Conservation (phyloP, 2,888 invertebrate species). For the Leucophenga maculata region DNA sequence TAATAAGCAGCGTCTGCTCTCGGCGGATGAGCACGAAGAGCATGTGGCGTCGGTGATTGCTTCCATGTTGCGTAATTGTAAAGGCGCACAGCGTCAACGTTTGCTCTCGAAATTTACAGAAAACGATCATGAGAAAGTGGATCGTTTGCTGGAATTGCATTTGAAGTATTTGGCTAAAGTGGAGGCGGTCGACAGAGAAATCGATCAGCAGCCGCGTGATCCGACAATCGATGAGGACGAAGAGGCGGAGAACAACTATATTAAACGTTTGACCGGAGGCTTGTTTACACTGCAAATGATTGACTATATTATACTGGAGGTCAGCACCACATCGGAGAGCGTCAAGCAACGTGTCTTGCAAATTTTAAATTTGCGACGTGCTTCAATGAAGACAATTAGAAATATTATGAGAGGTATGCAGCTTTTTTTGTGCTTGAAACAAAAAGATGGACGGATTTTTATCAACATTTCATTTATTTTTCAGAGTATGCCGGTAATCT, state of each 20-base stretch:
- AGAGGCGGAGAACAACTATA: slow-evolving; percentile 88
- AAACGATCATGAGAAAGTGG: slow-evolving; percentile 98
- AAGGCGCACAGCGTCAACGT: slow-evolving; percentile 90
- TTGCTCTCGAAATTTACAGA: slow-evolving; percentile 96
- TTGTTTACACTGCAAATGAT: slow-evolving; percentile 96
- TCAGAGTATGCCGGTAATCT: slow-evolving; percentile 95
- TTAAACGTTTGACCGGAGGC: slow-evolving; percentile 92
- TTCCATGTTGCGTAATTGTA: slow-evolving; percentile 93
- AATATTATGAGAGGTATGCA: slow-evolving; percentile 90
- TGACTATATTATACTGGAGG: slow-evolving; percentile 89
- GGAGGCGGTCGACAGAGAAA: slow-evolving; percentile 84
- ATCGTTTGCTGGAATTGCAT: slow-evolving; percentile 94
- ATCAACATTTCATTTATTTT: slow-evolving; percentile 40
- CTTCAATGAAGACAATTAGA: slow-evolving; percentile 92
- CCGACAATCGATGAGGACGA: slow-evolving; percentile 77
- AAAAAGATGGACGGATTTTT: not conserved
- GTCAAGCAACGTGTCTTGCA: slow-evolving; percentile 91
- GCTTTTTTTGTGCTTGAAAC: slow-evolving; percentile 19
- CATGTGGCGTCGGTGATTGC: slow-evolving; percentile 94
- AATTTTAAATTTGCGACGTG: slow-evolving; percentile 90
- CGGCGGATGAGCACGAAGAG: slow-evolving; percentile 94
- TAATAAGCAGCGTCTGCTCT: slow-evolving; percentile 83
- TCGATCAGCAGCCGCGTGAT: slow-evolving; percentile 75
- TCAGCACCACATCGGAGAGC: slow-evolving; percentile 77
- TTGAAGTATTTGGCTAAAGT: slow-evolving; percentile 97